A percentile compares a stretch with the other conserved stretches of the same genome.
These are phyloP conservation scores for Dioctria rufipes DNA, from an alignment of 2,888 invertebrate species.

Conservation along the genomic window DNA sequence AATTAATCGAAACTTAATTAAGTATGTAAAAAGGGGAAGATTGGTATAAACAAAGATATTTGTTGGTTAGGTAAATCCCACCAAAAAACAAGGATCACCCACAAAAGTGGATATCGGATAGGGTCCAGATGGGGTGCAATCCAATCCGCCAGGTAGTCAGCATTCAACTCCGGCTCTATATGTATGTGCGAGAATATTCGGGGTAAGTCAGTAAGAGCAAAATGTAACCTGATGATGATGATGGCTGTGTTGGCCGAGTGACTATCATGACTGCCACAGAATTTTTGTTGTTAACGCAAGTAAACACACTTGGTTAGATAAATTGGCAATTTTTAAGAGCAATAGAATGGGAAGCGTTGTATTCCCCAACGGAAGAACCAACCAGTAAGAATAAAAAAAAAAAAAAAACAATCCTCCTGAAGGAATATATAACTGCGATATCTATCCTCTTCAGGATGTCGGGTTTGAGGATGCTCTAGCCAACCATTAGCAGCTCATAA, in stretches of 20 bases:
- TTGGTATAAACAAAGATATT: constrained; percentile 7
- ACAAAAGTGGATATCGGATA: background rate
- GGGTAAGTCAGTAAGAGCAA: background rate
- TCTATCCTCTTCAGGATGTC: background rate
- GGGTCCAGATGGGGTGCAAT: too few species aligned
- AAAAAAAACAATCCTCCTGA: too few species aligned
- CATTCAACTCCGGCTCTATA: background rate
- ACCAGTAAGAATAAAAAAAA: background rate
- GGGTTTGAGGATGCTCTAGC: background rate
- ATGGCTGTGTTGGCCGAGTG: background rate
- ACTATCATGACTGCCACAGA: background rate
- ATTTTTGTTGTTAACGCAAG: background rate
- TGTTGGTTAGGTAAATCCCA: background rate
- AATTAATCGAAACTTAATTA: constrained; percentile 48
- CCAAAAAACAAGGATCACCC: background rate
- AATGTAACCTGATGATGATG: background rate
- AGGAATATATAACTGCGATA: background rate
- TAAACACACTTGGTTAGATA: background rate
- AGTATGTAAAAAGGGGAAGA: constrained; percentile 41
- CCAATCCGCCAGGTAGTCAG: background rate
- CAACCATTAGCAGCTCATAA: constrained; percentile 38
- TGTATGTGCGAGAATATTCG: background rate
- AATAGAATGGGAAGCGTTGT: background rate
- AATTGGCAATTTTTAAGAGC: constrained; percentile 40
- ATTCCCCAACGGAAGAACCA: background rate